A percentile compares a stretch with the other conserved stretches of the same genome.
Conservation (phyloP, 2,888 invertebrate species). For the Torymus aiolomorphi region DNA sequence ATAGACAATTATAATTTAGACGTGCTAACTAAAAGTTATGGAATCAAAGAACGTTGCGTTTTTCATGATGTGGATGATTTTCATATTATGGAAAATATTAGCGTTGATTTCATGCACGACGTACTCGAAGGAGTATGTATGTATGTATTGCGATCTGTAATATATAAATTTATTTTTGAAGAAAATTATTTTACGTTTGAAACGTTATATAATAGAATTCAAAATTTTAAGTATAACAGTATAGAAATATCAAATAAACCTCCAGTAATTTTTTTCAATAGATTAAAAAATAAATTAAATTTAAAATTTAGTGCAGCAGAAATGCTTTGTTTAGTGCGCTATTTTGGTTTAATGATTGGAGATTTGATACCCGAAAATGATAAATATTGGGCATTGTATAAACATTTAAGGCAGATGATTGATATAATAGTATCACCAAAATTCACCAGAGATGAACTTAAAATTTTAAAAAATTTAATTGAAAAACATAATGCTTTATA, state of each 20-base stretch:
- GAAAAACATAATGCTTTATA: too few species aligned
- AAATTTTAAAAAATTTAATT: constrained; percentile 23
- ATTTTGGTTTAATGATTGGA: constrained; percentile 38
- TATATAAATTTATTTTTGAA: constrained; percentile 46
- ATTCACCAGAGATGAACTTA: too few species aligned
- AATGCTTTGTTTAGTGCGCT: constrained; percentile 32
- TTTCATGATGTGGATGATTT: too few species aligned
- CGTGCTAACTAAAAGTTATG: constrained; percentile 21
- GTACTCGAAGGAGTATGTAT: constrained; percentile 42
- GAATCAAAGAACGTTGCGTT: too few species aligned
- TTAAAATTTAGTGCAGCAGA: too few species aligned
- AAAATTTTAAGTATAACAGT: constrained; percentile 31
- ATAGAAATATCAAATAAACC: too few species aligned
- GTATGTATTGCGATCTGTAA: constrained; percentile 34
- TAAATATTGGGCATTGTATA: constrained; percentile 31
- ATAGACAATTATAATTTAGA: constrained; percentile 21
- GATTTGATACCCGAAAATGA: constrained; percentile 33
- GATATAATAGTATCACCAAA: too few species aligned
- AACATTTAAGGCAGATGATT: constrained; percentile 25
- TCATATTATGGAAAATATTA: constrained; percentile 36
- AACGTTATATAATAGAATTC: constrained; percentile 47
- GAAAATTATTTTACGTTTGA: constrained; percentile 38
- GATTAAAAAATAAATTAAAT: too few species aligned
- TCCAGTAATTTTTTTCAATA: too few species aligned
- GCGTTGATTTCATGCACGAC: constrained; percentile 55